Conservation (phyloP, 2,797 vertebrate species). For the Xiphorhynchus erythropygius region DNA sequence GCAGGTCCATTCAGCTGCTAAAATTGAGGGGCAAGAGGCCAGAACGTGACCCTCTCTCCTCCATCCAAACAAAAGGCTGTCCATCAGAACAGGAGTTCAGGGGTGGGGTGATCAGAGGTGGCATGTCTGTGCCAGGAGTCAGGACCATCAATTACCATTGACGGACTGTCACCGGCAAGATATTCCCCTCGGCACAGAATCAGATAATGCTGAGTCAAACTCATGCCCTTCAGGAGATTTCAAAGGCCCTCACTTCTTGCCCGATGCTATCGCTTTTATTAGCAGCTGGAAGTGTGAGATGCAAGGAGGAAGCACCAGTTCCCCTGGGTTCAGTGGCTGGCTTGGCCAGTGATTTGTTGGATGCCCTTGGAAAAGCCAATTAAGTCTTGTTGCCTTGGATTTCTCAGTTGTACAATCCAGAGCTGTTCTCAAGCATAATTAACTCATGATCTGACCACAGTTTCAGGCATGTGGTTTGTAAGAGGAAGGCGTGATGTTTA, state of each 20-base stretch:
- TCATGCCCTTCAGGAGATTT: background rate
- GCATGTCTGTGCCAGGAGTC: background rate
- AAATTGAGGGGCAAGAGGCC: background rate
- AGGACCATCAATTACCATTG: background rate
- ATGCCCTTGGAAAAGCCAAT: constrained; percentile 62
- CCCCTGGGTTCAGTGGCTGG: background rate
- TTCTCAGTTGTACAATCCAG: constrained; percentile 30
- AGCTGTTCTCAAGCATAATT: constrained; percentile 27
- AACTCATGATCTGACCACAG: background rate
- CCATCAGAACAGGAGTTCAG: background rate
- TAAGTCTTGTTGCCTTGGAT: constrained; percentile 21
- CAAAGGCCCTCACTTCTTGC: background rate
- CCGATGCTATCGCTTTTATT: background rate
- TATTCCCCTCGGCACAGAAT: background rate
- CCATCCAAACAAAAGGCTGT: background rate
- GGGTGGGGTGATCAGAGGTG: background rate
- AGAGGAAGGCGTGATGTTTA: background rate
- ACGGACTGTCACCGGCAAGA: background rate
- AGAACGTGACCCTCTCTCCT: background rate
- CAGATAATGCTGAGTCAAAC: background rate
- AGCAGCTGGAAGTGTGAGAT: background rate
- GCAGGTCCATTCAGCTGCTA: background rate
- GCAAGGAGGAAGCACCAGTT: background rate
- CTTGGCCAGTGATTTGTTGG: constrained; percentile 31
- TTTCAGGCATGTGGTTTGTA: background rate